Evolutionary conservation across 2,888 invertebrate species (phyloP).

Genomic region (Dinocampus coccinellae): DNA sequence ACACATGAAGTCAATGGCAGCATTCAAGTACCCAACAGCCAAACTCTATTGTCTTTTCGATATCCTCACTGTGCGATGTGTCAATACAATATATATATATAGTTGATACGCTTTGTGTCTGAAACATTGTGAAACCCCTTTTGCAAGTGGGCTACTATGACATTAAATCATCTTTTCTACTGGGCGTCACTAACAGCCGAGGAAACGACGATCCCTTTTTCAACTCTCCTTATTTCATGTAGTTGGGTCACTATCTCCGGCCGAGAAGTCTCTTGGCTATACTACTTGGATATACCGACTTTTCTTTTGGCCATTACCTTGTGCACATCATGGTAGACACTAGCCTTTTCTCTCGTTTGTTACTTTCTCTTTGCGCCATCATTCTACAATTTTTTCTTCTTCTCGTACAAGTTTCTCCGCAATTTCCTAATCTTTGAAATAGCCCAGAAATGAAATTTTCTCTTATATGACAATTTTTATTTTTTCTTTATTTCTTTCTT

Average conservation of each 20-base stretch:
- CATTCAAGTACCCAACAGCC: slow-evolving; percentile 1
- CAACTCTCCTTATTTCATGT: slow-evolving; percentile 24
- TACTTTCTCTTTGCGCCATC: not conserved
- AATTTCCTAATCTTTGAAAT: slow-evolving; percentile 24
- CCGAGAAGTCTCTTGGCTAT: slow-evolving; percentile 2
- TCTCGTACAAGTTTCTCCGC: slow-evolving; percentile 12
- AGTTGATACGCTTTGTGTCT: slow-evolving; percentile 18
- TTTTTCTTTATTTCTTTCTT: not conserved
- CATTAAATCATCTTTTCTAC: slow-evolving; percentile 40
- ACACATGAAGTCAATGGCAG: slow-evolving; percentile 2
- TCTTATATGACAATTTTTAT: not conserved
- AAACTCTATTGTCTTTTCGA: not conserved
- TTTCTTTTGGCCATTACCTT: slow-evolving; percentile 24
- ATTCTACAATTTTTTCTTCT: slow-evolving; percentile 39
- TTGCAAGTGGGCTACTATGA: slow-evolving; percentile 13
- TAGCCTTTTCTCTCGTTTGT: slow-evolving; percentile 5
- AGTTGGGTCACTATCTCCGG: slow-evolving; percentile 33
- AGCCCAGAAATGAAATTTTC: slow-evolving; percentile 2
- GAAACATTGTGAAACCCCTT: slow-evolving; percentile 15
- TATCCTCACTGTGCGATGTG: not conserved
- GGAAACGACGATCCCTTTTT: slow-evolving; percentile 28
- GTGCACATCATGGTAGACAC: not conserved
- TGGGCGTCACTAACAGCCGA: slow-evolving; percentile 38
- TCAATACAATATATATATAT: slow-evolving; percentile 27
- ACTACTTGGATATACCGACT: not conserved